Evolutionary conservation across 2,797 vertebrate genomes (phyloP), one percentile per base, ranked within the genome.

Genomic region (Dromococcyx pavoninus): DNA sequence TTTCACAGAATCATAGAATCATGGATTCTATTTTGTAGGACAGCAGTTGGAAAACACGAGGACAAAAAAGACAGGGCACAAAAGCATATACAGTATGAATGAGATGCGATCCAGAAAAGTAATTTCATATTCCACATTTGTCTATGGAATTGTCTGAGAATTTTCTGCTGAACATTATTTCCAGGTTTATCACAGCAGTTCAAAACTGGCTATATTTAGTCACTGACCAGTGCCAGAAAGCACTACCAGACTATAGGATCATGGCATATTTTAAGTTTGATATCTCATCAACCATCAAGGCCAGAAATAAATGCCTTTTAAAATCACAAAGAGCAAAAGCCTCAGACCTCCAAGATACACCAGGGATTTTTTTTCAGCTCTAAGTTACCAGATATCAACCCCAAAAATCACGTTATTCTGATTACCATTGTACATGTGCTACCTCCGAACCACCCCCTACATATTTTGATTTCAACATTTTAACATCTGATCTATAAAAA

Each of bases 121-220:
- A 0, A 91, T 88, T 96, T 96, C 79, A 76, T 93, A 91, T 91
- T 80, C 88, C 76, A 54, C 88, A 88, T 94, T 94, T 92, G 84
- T 94, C 94, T 92, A 8, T 96, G 93, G 96, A 96, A 96, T 91
- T 95, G 94, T 93, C 91, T 95, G 94, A 93, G 95, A 93, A 95
- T 93, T 93, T 92, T 95, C 91, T 94, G 61, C 71, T 92, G 86
- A 95, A 82, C 54, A 80, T 93, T 95, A 96, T 60, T 96, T 95
- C 92, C 92, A 96, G 90, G 90, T 95, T 96, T 96, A 96, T 94
- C 84, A 73, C 67, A 87, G 87, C 10, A 0, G 65, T 91, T 86
- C 71, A 85, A 88, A 96, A 88, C 44, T 57, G 83, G 79, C 88
- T 96, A 94, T 96, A 91, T 95, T 95, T 97, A 96, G 94, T 78